Evolutionary conservation across 2,113 vertebrate genomes (phyloP), one percentile per base, ranked within the genome.

Genomic region (Pelecanus crispus): DNA sequence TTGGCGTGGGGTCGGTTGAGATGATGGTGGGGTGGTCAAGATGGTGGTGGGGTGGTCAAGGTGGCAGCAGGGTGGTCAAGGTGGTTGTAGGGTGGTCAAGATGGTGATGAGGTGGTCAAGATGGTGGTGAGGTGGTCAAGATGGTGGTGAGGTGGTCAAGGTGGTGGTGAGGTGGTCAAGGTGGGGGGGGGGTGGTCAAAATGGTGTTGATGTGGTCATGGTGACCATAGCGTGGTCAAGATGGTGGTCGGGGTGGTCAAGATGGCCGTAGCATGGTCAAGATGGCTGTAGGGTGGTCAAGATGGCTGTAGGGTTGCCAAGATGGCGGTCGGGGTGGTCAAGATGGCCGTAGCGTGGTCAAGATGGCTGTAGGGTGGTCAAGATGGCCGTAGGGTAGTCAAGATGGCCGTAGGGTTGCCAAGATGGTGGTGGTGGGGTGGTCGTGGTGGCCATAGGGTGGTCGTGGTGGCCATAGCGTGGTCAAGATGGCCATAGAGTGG

Each of bases 1-100:
- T 1, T n/a, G 44, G 22, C 16, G 1, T 5, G 2, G 24, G 25
- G 17, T 36, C n/a, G 25, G 17, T 38, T 24, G 38, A 17, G n/a
- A 17, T 38, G n/a, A 24, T 11, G 14, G 18, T 31, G 29, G 53
- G 29, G 2, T 28, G 53, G 53, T 28, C 29, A 18, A 62, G 65
- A 31, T 24, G 63, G 62, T 10, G 25, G 7, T 3, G 5, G 15
- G 52, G 26, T 5, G 49, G 24, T 12, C 49, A 62, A 40, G 61
- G 40, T 62, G 38, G 62, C 6, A 8, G 40, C 10, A 19, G 25
- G 15, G 12, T 38, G 17, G 6, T 5, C 59, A 25, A 40, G 36
- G 13, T 28, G 38, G 24, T 6, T 2, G n/a, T 6, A 40, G 9
- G 13, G 15, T 22, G 59, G 14, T 7, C 56, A 36, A 40, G 62